These are phyloP conservation scores for Chiroxiphia lanceolata DNA, from an alignment of 2,797 vertebrate genomes.

Conservation along the genomic window DNA sequence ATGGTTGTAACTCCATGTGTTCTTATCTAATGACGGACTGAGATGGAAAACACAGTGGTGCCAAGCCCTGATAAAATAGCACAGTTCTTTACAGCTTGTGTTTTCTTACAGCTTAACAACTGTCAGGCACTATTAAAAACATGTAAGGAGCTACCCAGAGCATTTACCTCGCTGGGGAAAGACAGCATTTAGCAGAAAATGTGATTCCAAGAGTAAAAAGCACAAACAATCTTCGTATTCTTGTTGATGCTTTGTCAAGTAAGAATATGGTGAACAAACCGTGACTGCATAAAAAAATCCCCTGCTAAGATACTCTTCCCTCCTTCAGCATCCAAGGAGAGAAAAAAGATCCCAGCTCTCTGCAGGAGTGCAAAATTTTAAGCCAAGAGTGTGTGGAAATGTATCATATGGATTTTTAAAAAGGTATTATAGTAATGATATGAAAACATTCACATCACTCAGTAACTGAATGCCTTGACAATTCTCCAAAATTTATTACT, in stretches of 20 bases:
- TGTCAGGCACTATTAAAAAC: not conserved
- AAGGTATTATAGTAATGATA: not conserved
- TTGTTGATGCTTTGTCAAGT: not conserved
- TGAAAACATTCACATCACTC: not conserved
- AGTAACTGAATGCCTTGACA: not conserved
- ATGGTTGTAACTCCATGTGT: not conserved
- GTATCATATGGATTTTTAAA: accelerated
- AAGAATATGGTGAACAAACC: not conserved
- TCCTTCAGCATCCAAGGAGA: not conserved
- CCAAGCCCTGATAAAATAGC: not conserved
- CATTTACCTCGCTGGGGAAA: not conserved
- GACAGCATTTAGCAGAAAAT: not conserved
- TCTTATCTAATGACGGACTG: not conserved
- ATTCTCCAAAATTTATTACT: not conserved
- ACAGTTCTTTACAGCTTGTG: not conserved
- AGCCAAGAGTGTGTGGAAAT: not conserved
- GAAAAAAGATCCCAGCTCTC: not conserved
- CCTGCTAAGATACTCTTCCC: not conserved
- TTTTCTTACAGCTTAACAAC: not conserved
- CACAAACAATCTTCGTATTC: not conserved
- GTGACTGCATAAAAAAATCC: not conserved
- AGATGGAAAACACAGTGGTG: not conserved
- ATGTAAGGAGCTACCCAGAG: not conserved
- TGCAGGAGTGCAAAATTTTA: not conserved
- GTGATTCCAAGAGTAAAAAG: not conserved